Conservation (phyloP, 2,113 vertebrate species). For the Hemicordylus capensis region DNA sequence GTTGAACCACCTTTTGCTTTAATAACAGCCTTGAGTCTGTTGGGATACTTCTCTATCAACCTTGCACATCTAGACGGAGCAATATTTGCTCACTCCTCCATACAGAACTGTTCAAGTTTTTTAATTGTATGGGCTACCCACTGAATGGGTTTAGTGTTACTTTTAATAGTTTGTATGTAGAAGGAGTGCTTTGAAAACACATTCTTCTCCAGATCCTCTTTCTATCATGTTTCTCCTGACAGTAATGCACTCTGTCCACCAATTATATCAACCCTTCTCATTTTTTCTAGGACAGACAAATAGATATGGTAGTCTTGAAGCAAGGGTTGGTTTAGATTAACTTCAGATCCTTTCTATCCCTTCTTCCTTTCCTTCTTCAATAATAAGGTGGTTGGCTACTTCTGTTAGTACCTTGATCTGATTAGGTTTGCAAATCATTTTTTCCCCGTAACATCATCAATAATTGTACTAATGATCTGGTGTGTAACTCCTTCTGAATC, state of each 20-base stretch:
- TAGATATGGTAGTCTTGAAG: background rate
- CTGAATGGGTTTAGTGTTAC: background rate
- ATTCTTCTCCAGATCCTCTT: background rate
- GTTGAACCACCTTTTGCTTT: too few species aligned
- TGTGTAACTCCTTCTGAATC: background rate
- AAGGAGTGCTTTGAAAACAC: background rate
- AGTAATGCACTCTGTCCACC: background rate
- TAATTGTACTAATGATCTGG: background rate
- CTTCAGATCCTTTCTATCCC: background rate
- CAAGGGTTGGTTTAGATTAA: background rate
- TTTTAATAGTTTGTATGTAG: background rate
- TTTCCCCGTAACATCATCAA: background rate
- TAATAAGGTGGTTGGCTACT: background rate
- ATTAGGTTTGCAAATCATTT: background rate
- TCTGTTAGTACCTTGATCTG: background rate
- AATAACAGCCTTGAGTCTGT: too few species aligned
- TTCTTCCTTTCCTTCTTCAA: background rate
- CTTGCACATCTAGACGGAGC: too few species aligned
- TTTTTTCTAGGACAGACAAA: background rate
- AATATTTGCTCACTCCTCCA: background rate
- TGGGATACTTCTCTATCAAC: too few species aligned
- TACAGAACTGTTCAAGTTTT: background rate
- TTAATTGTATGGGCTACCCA: background rate
- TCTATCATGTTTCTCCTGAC: background rate
- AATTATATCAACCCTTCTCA: background rate